phyloP scores from a whole-genome alignment of 2,113 vertebrate genomes.

The Leucosticte australis region DNA sequence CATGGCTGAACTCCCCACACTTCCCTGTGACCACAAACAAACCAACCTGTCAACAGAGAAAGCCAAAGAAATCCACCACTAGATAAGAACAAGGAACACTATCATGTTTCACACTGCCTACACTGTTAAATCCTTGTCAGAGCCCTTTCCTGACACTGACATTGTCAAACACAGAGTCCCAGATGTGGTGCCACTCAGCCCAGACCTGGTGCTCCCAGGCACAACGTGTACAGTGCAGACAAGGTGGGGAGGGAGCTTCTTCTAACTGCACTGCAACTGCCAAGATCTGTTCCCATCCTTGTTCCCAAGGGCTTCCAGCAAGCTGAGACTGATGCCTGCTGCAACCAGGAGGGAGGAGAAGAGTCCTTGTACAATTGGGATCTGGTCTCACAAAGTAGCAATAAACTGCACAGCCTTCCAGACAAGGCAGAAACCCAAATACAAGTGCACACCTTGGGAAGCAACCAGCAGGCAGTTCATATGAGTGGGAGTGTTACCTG shows the following conservation, averaged over 20 bases:
- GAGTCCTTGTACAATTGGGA: not conserved
- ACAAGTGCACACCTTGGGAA: not conserved
- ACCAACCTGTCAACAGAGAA: not conserved
- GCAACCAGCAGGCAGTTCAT: not conserved
- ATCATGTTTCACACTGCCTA: not conserved
- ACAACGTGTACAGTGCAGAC: fast-evolving
- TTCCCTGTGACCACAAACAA: not conserved
- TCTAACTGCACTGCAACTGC: not conserved
- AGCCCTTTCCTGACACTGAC: not conserved
- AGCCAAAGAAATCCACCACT: not conserved
- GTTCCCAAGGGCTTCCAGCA: not conserved
- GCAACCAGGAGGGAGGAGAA: not conserved
- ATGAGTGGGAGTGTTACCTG: not conserved
- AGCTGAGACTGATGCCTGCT: not conserved
- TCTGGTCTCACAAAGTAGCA: not conserved
- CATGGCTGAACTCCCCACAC: not conserved
- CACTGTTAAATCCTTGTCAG: not conserved
- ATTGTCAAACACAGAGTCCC: not conserved
- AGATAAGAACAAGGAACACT: not conserved
- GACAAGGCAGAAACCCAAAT: not conserved
- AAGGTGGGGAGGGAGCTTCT: not conserved
- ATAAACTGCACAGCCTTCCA: not conserved
- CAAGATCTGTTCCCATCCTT: not conserved
- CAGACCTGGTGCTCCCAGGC: not conserved
- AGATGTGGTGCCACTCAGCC: not conserved